Evolutionary conservation across 2,113 vertebrate species (phyloP).

Genomic region (Odocoileus hemionus): DNA sequence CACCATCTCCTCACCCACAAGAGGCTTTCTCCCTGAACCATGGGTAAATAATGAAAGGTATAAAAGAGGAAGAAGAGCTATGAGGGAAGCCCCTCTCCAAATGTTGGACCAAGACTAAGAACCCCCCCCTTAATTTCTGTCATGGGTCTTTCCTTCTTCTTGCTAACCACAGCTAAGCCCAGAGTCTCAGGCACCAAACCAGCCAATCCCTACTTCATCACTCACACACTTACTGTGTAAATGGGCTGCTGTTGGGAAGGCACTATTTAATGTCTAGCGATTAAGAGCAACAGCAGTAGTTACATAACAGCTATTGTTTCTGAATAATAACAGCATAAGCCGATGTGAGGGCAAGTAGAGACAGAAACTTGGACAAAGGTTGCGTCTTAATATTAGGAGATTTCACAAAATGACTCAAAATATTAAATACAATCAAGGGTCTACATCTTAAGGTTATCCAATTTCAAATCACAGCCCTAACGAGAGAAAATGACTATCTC

Average conservation of each 20-base stretch:
- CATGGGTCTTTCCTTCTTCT: not conserved
- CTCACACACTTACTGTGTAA: not conserved
- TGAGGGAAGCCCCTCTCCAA: too few species aligned
- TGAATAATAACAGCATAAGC: not conserved
- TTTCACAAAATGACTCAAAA: not conserved
- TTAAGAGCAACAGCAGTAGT: not conserved
- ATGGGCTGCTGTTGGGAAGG: rapidly evolving
- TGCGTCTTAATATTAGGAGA: not conserved
- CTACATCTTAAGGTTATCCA: not conserved
- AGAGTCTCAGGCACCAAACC: not conserved
- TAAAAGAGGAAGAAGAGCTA: too few species aligned
- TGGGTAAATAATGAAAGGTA: too few species aligned
- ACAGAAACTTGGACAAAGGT: not conserved
- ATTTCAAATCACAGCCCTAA: not conserved
- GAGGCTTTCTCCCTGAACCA: too few species aligned
- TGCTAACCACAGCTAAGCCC: not conserved
- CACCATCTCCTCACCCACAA: too few species aligned
- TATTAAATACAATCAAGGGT: not conserved
- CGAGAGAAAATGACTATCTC: not conserved
- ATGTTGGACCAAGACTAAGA: not conserved
- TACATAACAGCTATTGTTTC: not conserved
- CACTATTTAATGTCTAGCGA: rapidly evolving
- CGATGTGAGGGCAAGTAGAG: not conserved
- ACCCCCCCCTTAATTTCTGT: not conserved
- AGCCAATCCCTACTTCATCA: not conserved